phyloP scores from a whole-genome alignment of 1,140 invertebrate genomes.

The Eubasilissa regina region DNA sequence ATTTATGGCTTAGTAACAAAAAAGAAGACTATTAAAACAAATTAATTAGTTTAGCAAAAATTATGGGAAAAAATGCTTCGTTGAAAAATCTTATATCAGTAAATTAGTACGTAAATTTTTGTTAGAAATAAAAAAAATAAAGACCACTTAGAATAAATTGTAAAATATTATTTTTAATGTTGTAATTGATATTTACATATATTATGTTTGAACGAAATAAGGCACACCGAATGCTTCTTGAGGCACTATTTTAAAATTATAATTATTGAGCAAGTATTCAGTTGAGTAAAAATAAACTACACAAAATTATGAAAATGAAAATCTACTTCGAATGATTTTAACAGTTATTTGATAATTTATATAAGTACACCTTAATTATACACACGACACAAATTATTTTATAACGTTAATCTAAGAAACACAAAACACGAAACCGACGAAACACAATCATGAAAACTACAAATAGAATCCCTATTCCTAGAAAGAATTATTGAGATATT shows the following conservation, averaged over 20 bases:
- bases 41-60: too few species aligned
- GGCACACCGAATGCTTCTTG: conserved; percentile 17
- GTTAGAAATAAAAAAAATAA: not conserved
- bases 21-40: too few species aligned
- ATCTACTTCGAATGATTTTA: not conserved
- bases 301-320: not conserved
- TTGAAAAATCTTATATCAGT: too few species aligned
- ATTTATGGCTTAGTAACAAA: too few species aligned
- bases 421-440: conserved; percentile 5
- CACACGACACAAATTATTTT: not conserved
- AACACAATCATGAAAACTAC: too few species aligned
- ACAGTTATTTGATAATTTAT: not conserved
- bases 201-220: conserved; percentile 2
- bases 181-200: not conserved
- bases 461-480: too few species aligned
- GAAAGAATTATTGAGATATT: too few species aligned
- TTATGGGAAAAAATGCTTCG: too few species aligned
- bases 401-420: conserved; percentile 6
- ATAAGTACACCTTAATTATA: too few species aligned
- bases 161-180: not conserved
- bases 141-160: not conserved
- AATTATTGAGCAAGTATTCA: not conserved
- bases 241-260: conserved; percentile 14
- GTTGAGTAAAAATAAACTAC: not conserved
- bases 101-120: too few species aligned